These are phyloP conservation scores for Pinctada fucata DNA, from an alignment of 2,888 invertebrate genomes.

Conservation along the genomic window DNA sequence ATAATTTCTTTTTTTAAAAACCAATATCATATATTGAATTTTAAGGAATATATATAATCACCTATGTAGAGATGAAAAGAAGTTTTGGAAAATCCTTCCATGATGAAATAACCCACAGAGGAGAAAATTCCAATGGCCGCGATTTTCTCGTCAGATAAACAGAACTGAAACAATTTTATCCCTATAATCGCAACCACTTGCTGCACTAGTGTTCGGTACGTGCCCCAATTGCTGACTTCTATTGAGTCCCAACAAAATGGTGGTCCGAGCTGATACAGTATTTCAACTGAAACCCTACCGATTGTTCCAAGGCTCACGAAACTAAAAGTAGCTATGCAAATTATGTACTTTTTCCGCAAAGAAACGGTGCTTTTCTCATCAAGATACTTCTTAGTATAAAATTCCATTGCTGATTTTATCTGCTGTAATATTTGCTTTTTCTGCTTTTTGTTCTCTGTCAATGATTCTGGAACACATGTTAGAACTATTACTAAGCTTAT, in stretches of 20 bases:
- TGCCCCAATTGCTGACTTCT: slow-evolving; percentile 47
- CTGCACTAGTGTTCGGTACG: slow-evolving; percentile 37
- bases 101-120: slow-evolving; percentile 28
- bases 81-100: slow-evolving; percentile 41
- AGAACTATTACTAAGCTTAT: slow-evolving; percentile 9
- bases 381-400: slow-evolving; percentile 19
- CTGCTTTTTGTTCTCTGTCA: background rate
- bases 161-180: slow-evolving; percentile 47
- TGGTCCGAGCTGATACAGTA: slow-evolving; percentile 45
- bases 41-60: background rate
- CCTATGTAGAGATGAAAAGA: slow-evolving; percentile 26
- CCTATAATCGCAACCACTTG: slow-evolving; percentile 43
- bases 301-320: slow-evolving; percentile 37
- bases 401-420: slow-evolving; percentile 14
- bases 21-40: no score
- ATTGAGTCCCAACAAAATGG: slow-evolving; percentile 56
- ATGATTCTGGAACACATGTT: slow-evolving; percentile 16
- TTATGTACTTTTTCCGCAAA: slow-evolving; percentile 47
- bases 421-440: slow-evolving; percentile 2
- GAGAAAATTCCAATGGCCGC: slow-evolving; percentile 48
- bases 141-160: slow-evolving; percentile 48
- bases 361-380: background rate
- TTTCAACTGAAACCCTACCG: slow-evolving; percentile 44
- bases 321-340: slow-evolving; percentile 38
- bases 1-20: no score